Conservation (phyloP, 35 echinoderm and acorn worm species). For the Lytechinus pictus region DNA sequence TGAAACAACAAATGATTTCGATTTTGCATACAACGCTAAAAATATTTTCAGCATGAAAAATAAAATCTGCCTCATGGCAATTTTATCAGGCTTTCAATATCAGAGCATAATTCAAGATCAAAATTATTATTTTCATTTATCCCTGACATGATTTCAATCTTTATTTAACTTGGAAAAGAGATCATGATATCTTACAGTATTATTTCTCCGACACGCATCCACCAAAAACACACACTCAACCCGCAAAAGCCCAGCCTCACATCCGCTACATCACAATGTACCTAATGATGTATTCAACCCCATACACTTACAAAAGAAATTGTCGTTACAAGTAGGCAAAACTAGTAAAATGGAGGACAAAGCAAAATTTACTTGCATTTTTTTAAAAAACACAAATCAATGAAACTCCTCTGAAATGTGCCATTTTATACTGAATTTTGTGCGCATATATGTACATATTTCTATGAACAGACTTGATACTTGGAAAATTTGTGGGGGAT, state of each 20-base stretch:
- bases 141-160: neutral
- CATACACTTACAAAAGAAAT: neutral
- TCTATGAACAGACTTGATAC: no score
- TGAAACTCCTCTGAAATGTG: neutral
- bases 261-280: neutral
- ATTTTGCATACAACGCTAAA: neutral
- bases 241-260: neutral
- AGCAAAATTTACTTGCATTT: neutral
- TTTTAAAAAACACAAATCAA: neutral
- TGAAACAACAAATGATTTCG: neutral
- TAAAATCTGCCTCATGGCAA: neutral
- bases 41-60: neutral
- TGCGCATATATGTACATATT: no score
- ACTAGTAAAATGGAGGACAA: neutral
- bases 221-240: neutral
- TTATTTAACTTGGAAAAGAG: neutral
- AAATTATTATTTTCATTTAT: neutral
- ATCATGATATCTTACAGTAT: neutral
- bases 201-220: neutral
- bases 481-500: no score
- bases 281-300: neutral
- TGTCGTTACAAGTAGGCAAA: neutral
- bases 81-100: neutral
- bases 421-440: no score
- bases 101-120: neutral